Base-by-base conservation (phyloP, 2,888 invertebrate genomes). In the Aspidiotus destructor region DNA sequence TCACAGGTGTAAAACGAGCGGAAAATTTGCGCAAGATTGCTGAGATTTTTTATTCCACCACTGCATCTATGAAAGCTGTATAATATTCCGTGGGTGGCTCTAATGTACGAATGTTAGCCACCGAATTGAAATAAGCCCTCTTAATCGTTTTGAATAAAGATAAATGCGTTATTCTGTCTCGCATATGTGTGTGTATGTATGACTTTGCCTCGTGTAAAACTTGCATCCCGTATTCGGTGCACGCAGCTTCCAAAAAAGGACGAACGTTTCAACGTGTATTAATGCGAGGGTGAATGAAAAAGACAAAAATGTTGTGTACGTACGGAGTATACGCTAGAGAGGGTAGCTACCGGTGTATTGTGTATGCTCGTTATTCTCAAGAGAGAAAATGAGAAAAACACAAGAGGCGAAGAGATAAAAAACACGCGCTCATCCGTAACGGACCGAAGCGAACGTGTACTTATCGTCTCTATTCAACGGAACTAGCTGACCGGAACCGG, bases 401-500 rank as follows among this genome's bases (percentile, higher is more conserved):
- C 48, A n/a, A 48, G n/a, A 48, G 48, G 48, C 11, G n/a, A n/a
- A 11, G n/a, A 48, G n/a, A 48, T 13, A 48, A 48, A 48, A 48
- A 48, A 48, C 48, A n/a, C 11, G 48, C 48, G 48, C 48, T 48
- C 48, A 48, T 48, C 48, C 48, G 48, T 48, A 48, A 48, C 48
- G 48, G 48, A 48, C 48, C 48, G n/a, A 48, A 48, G n/a, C 48
- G 48, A 48, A 48, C 48, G 48, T 48, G 48, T 48, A 48, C 48
- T 48, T 48, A 48, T 48, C 48, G 48, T 48, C 48, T 28, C 28
- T 57, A 57, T 57, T 57, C 57, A 57, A 57, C 57, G 57, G 17
- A 57, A 57, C 57, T 57, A 57, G 57, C 57, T 57, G 57, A 57
- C 57, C 57, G 16, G 57, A 57, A 57, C 57, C 57, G 17, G 15